Conservation (phyloP, 2,113 vertebrate species). For the Rhynchomys soricoides region DNA sequence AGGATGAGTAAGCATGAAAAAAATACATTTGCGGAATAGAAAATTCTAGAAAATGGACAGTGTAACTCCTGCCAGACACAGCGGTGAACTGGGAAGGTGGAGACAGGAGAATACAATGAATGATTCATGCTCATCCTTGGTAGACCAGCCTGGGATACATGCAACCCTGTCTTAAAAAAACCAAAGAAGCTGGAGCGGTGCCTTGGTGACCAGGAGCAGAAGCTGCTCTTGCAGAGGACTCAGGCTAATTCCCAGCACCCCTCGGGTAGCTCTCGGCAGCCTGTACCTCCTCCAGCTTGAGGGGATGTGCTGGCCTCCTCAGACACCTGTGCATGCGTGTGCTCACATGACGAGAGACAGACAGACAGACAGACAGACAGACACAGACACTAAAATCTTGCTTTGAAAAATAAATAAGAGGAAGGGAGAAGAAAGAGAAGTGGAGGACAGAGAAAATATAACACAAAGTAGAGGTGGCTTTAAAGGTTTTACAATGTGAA, state of each 20-base stretch:
- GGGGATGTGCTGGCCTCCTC: not conserved
- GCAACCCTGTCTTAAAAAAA: not conserved
- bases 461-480: not conserved
- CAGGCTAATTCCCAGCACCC: not conserved
- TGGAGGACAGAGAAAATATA: not conserved
- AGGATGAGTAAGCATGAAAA: conserved; percentile 66
- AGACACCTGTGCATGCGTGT: too few species aligned
- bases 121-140: too few species aligned
- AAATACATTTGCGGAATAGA: not conserved
- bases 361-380: not conserved
- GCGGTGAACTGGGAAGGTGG: not conserved
- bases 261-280: not conserved
- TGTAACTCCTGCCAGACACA: not conserved
- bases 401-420: not conserved
- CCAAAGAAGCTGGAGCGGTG: too few species aligned
- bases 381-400: not conserved
- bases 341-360: too few species aligned
- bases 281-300: not conserved
- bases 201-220: fast-evolving
- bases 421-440: not conserved
- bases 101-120: not conserved
- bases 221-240: not conserved
- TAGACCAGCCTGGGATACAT: not conserved
- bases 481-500: conserved; percentile 10
- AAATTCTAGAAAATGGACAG: conserved; percentile 6